Evolutionary conservation across 2,113 vertebrate genomes (phyloP).

Genomic region (Chascanopsetta lugubris): DNA sequence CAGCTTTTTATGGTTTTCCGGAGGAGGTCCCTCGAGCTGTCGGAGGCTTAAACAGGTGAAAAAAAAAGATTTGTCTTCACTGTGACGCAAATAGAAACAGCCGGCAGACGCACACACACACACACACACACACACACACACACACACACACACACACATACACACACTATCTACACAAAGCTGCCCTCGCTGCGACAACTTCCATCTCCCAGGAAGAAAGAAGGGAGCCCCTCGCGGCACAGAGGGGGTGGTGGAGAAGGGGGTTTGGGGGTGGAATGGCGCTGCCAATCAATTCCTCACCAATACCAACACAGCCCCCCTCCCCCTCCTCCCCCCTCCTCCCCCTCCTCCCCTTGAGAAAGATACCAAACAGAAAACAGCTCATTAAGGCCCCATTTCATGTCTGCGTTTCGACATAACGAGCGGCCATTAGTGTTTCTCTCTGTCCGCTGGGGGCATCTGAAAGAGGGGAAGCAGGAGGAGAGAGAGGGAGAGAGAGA

Average conservation of each 20-base stretch:
- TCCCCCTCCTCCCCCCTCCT: too few relatives aligned
- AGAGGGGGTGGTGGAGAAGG: too few relatives aligned
- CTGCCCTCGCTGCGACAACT: slow-evolving; percentile 54
- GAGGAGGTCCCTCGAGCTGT: neutral
- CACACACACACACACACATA: neutral
- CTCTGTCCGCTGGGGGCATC: slow-evolving; percentile 40
- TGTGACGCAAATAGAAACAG: neutral
- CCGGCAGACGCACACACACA: neutral
- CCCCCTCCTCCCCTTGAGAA: slow-evolving; percentile 24
- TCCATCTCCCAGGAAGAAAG: slow-evolving; percentile 52
- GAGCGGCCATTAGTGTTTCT: slow-evolving; percentile 72
- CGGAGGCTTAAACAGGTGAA: neutral
- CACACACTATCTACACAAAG: slow-evolving; percentile 54
- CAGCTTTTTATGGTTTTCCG: too few relatives aligned
- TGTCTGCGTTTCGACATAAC: slow-evolving; percentile 66
- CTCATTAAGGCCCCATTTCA: slow-evolving; percentile 75
- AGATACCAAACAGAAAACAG: slow-evolving; percentile 64
- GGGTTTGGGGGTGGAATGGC: too few relatives aligned
- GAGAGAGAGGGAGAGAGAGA: slow-evolving; percentile 49
- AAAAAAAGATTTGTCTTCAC: neutral
- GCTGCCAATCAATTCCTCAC: slow-evolving; percentile 75
- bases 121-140: neutral
- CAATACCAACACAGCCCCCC: slow-evolving; percentile 69
- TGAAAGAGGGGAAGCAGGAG: slow-evolving; percentile 30
- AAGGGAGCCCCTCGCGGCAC: slow-evolving; percentile 33